Conservation (phyloP, 2,113 vertebrate species). For the Centrocercus urophasianus region DNA sequence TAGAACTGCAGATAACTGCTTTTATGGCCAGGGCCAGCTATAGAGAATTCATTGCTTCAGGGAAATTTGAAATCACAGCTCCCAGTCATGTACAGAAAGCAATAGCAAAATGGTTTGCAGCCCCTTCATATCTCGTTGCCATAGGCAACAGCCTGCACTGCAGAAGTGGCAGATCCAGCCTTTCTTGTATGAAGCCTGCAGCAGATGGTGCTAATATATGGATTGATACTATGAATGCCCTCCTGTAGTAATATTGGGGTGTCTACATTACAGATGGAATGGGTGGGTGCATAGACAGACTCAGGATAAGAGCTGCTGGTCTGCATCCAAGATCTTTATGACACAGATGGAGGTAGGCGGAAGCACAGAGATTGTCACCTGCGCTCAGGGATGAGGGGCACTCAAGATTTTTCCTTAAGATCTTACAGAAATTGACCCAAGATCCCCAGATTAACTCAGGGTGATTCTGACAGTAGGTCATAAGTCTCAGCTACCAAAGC, state of each 20-base stretch:
- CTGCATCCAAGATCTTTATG: not conserved
- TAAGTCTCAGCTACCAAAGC: not conserved
- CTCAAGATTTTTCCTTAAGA: conserved; percentile 20
- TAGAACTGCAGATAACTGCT: conserved; percentile 23
- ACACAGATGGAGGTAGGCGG: not conserved
- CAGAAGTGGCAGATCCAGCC: not conserved
- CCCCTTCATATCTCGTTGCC: conserved; percentile 36
- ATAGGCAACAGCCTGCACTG: conserved; percentile 54
- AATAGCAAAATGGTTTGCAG: conserved; percentile 20
- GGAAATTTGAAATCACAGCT: conserved; percentile 33
- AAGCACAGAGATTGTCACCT: not conserved
- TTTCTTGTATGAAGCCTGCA: not conserved
- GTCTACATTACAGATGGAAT: not conserved
- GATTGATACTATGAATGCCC: not conserved
- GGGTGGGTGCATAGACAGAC: not conserved
- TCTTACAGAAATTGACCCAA: not conserved
- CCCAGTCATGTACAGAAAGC: conserved; percentile 7
- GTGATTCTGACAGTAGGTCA: not conserved
- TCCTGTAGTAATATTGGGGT: not conserved
- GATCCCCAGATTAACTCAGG: not conserved
- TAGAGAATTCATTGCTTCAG: conserved; percentile 44
- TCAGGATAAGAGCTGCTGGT: not conserved
- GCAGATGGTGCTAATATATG: conserved; percentile 7
- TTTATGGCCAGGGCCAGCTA: not conserved
- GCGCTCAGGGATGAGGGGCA: not conserved